phyloP scores from a whole-genome alignment of 2,113 vertebrate genomes.

The Myrmecobius fasciatus region DNA sequence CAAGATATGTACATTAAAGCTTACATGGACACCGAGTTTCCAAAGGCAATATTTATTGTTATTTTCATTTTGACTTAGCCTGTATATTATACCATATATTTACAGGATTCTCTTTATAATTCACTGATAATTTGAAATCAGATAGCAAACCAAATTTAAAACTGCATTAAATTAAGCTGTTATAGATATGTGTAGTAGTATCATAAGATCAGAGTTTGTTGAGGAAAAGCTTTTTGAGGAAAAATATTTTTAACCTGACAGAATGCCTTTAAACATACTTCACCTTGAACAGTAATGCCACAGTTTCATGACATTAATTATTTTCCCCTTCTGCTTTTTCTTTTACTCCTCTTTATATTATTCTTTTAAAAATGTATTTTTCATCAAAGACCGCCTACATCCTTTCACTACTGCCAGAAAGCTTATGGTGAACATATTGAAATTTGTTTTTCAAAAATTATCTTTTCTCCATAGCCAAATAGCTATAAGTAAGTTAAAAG shows the following conservation, averaged over 20 bases:
- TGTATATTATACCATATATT: not conserved
- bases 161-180: slow-evolving; percentile 4
- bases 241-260: slow-evolving; percentile 60
- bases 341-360: slow-evolving; percentile 37
- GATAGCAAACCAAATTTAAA: slow-evolving; percentile 12
- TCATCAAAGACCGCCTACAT: slow-evolving; percentile 38
- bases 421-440: slow-evolving; percentile 27
- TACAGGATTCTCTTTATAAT: slow-evolving; percentile 21
- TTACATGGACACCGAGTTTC: slow-evolving; percentile 17
- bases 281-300: slow-evolving; percentile 23
- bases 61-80: slow-evolving; percentile 14
- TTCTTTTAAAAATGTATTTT: slow-evolving; percentile 41
- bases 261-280: slow-evolving; percentile 59
- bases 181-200: slow-evolving; percentile 27
- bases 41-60: not conserved
- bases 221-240: slow-evolving; percentile 23
- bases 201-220: slow-evolving; percentile 19
- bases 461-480: slow-evolving; percentile 26
- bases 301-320: slow-evolving; percentile 67
- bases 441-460: slow-evolving; percentile 50
- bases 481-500: not conserved
- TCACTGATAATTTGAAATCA: slow-evolving; percentile 36
- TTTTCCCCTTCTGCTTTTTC: slow-evolving; percentile 36
- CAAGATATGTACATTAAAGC: not conserved
- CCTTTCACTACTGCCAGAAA: slow-evolving; percentile 29